Evolutionary conservation across 2,888 invertebrate genomes (phyloP).

Genomic region (Catocala sponsa): DNA sequence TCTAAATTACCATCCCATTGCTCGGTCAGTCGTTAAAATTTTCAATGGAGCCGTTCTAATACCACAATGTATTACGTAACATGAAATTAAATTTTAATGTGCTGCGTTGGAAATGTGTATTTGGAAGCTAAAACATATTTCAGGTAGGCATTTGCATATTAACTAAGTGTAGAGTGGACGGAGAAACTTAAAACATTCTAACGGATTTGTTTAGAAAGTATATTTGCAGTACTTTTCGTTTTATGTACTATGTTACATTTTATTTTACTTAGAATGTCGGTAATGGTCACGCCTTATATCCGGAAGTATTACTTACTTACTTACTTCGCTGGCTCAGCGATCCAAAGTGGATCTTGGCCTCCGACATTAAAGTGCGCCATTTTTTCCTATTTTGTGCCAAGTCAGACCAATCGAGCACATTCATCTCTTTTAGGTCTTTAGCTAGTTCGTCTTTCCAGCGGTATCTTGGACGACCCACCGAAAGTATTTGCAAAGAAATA

Average conservation of each 20-base stretch:
- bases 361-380: too few relatives aligned
- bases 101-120: slow-evolving; percentile 20
- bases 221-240: neutral
- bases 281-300: too few relatives aligned
- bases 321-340: too few relatives aligned
- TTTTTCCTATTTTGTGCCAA: too few relatives aligned
- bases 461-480: too few relatives aligned
- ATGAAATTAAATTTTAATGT: neutral
- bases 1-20: slow-evolving; percentile 9
- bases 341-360: too few relatives aligned
- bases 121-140: slow-evolving; percentile 18
- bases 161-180: slow-evolving; percentile 2
- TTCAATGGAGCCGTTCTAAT: slow-evolving; percentile 5
- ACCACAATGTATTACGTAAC: slow-evolving; percentile 7
- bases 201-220: neutral
- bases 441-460: too few relatives aligned
- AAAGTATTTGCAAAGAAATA: too few relatives aligned
- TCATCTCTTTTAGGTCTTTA: too few relatives aligned
- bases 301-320: too few relatives aligned
- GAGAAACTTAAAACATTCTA: neutral
- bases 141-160: slow-evolving; percentile 23
- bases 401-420: too few relatives aligned
- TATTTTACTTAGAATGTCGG: slow-evolving; percentile 11
- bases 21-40: slow-evolving; percentile 8
- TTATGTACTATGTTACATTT: too few relatives aligned